These are phyloP conservation scores for Panthera leo DNA, from an alignment of 2,113 vertebrate species.

Conservation along the genomic window DNA sequence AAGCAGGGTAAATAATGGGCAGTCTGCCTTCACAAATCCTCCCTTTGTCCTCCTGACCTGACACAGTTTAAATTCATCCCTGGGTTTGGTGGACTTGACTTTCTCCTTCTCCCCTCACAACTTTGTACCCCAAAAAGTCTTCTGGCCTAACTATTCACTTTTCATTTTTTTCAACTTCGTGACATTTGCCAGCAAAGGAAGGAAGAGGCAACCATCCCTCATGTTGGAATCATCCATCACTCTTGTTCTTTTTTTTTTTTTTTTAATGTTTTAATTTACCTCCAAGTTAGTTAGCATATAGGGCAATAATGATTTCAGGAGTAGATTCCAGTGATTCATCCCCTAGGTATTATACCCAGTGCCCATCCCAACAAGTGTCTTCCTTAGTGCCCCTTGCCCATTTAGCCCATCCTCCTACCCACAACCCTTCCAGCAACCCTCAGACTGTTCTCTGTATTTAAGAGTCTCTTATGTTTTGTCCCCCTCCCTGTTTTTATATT, in stretches of 20 bases:
- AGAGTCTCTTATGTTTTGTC: no score
- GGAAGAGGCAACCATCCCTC: neutral
- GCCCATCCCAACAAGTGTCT: no score
- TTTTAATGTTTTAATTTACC: no score
- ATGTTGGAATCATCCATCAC: neutral
- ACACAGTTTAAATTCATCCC: neutral
- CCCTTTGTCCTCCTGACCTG: neutral
- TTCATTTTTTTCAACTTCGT: neutral
- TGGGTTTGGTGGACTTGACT: neutral
- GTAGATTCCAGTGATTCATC: no score
- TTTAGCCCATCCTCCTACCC: no score
- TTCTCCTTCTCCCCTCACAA: neutral
- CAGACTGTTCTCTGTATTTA: no score
- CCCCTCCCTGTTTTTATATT: no score
- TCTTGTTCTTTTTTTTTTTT: neutral
- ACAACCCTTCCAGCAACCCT: no score
- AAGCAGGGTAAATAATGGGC: neutral
- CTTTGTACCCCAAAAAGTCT: neutral
- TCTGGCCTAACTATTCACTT: neutral
- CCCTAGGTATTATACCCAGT: no score
- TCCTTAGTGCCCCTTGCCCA: no score
- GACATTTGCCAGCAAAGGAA: conserved; percentile 29
- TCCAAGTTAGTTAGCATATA: no score
- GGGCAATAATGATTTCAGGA: no score
- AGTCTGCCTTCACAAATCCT: neutral